Evolutionary conservation across 1,140 invertebrate genomes (phyloP).

Genomic region (Apis dorsata): DNA sequence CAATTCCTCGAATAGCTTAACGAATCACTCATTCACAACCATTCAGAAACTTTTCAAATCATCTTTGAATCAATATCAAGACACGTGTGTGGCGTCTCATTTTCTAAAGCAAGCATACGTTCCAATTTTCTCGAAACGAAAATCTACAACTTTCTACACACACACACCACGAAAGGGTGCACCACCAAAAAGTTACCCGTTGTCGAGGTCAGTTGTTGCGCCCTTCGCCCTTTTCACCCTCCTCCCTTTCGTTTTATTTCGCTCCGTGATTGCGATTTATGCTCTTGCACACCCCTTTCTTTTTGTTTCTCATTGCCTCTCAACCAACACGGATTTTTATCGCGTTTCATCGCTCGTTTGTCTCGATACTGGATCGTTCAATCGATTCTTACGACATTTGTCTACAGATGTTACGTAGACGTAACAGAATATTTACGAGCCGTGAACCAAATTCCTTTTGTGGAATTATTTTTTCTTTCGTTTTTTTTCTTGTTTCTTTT

Average conservation of each 20-base stretch:
- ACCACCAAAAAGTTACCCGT: conserved; percentile 12
- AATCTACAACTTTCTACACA: background rate
- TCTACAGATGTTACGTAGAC: too few species aligned
- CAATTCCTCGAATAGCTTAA: too few species aligned
- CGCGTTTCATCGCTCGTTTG: conserved; percentile 33
- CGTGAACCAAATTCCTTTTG: too few species aligned
- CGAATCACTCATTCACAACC: too few species aligned
- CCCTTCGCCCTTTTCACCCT: background rate
- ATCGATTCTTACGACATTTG: background rate
- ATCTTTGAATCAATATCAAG: too few species aligned
- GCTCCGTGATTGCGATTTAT: conserved; percentile 42
- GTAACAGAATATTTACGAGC: background rate
- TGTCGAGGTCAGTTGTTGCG: conserved; percentile 15
- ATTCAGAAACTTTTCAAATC: too few species aligned
- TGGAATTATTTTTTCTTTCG: too few species aligned
- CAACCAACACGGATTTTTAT: conserved; percentile 15
- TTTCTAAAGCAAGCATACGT: too few species aligned
- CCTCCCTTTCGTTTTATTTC: conserved; percentile 18
- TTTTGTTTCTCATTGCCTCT: conserved; percentile 36
- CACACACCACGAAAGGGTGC: too few species aligned
- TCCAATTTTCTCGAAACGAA: background rate
- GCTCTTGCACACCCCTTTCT: conserved; percentile 6
- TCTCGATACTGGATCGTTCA: conserved; percentile 19
- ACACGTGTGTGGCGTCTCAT: too few species aligned
- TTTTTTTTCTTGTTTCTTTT: too few species aligned